phyloP scores from a whole-genome alignment of 1,140 invertebrate species.

The Hetaerina americana region DNA sequence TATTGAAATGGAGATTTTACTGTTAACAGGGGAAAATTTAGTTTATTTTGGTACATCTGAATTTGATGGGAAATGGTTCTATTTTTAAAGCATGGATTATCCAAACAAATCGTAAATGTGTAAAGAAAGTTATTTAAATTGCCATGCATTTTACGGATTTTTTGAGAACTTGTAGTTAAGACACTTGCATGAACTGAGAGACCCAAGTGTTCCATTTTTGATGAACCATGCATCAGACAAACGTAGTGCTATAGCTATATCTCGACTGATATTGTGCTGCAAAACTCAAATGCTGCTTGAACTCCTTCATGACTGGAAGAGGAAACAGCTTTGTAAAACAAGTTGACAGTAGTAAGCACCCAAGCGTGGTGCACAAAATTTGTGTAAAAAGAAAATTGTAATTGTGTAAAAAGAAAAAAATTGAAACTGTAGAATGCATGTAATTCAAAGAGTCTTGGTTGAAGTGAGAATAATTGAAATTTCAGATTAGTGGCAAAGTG shows the following conservation, averaged over 20 bases:
- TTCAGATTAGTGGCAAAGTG: background rate
- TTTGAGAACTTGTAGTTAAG: background rate
- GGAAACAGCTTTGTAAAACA: background rate
- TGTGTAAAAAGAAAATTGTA: background rate
- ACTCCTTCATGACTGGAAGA: background rate
- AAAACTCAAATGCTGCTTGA: background rate
- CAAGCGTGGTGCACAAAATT: background rate
- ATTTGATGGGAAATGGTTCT: background rate
- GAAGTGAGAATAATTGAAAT: background rate
- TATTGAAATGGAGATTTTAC: background rate
- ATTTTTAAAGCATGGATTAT: constrained; percentile 1
- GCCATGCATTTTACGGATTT: background rate
- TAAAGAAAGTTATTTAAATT: constrained; percentile 1
- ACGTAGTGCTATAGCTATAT: background rate
- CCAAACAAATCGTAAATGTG: background rate
- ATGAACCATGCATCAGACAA: background rate
- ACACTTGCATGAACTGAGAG: background rate
- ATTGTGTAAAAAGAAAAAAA: no score
- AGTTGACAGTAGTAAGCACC: background rate
- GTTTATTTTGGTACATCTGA: background rate
- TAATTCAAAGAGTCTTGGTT: background rate
- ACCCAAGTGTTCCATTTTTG: background rate
- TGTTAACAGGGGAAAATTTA: no score
- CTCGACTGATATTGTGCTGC: background rate
- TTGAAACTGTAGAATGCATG: background rate